Evolutionary conservation across 2,797 vertebrate genomes (phyloP).

Genomic region (Gadopsis bispinosus): DNA sequence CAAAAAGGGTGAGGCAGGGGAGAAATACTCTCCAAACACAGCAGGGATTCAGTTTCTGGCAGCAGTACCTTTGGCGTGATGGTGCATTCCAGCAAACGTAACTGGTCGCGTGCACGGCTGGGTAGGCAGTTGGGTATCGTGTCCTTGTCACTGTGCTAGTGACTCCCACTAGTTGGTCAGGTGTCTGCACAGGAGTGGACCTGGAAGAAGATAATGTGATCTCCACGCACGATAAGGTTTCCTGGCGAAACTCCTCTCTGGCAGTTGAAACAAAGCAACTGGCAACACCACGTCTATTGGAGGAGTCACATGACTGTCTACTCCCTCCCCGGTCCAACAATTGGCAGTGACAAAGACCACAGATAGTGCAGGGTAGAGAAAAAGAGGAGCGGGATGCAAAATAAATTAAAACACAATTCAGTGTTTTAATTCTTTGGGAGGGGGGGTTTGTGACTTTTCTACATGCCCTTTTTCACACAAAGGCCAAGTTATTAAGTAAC

Average conservation of each 20-base stretch:
- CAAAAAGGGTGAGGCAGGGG: neutral
- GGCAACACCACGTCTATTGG: neutral
- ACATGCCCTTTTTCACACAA: neutral
- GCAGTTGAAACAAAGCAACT: slow-evolving; percentile 1
- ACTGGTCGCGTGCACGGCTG: neutral
- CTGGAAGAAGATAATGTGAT: slow-evolving; percentile 4
- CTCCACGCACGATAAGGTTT: neutral
- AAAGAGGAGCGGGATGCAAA: neutral
- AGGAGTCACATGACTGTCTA: neutral
- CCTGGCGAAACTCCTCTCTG: slow-evolving; percentile 17
- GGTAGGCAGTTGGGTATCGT: neutral
- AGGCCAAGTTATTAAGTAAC: neutral
- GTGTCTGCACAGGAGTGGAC: slow-evolving; percentile 5
- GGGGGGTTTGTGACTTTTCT: neutral
- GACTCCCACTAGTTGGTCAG: slow-evolving; percentile 9
- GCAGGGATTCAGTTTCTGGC: slow-evolving; percentile 24
- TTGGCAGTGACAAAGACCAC: neutral
- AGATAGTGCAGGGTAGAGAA: neutral
- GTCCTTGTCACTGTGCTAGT: slow-evolving; percentile 3
- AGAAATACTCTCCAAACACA: slow-evolving; percentile 25
- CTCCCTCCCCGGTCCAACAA: neutral
- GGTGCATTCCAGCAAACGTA: slow-evolving; percentile 7
- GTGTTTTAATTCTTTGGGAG: neutral
- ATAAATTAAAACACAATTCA: neutral
- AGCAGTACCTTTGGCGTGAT: neutral